A percentile compares a stretch with the other conserved stretches of the same genome.
Evolutionary conservation across 2,797 vertebrate genomes (phyloP).

Genomic region (Aphelocoma californica): DNA sequence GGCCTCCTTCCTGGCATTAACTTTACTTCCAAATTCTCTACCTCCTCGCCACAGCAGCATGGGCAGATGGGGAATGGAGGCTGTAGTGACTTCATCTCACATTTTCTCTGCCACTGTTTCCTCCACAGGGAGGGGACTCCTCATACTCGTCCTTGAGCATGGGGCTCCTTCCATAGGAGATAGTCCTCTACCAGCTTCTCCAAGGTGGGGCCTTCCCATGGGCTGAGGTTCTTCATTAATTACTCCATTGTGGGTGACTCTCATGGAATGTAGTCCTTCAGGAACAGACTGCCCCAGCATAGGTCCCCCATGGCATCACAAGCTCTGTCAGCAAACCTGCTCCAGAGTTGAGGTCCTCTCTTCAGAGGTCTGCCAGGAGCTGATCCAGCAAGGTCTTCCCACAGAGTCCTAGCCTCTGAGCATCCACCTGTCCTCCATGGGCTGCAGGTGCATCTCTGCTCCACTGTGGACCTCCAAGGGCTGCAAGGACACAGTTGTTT

Average conservation of each 20-base stretch:
- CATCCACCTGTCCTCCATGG: not conserved
- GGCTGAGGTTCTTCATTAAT: no score
- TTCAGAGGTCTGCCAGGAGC: not conserved
- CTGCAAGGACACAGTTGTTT: no score
- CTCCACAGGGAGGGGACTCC: not conserved
- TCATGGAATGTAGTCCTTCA: not conserved
- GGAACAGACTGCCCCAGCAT: rapidly evolving
- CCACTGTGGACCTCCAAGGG: not conserved
- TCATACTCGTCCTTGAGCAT: not conserved
- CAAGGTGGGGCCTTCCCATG: not conserved
- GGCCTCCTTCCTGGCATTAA: not conserved
- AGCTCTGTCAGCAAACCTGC: not conserved
- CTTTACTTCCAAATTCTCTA: not conserved
- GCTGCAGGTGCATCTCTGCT: no score
- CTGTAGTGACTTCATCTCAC: not conserved
- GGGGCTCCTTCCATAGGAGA: not conserved
- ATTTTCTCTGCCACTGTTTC: not conserved
- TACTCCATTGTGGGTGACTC: not conserved
- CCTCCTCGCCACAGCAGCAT: rapidly evolving
- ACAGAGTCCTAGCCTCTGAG: no score
- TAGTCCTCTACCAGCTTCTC: not conserved
- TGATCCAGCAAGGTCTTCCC: not conserved
- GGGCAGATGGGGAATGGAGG: not conserved
- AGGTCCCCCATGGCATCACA: not conserved
- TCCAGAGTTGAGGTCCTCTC: not conserved